Conservation (phyloP, 1,140 invertebrate species). For the Trachelipus rathkii region DNA sequence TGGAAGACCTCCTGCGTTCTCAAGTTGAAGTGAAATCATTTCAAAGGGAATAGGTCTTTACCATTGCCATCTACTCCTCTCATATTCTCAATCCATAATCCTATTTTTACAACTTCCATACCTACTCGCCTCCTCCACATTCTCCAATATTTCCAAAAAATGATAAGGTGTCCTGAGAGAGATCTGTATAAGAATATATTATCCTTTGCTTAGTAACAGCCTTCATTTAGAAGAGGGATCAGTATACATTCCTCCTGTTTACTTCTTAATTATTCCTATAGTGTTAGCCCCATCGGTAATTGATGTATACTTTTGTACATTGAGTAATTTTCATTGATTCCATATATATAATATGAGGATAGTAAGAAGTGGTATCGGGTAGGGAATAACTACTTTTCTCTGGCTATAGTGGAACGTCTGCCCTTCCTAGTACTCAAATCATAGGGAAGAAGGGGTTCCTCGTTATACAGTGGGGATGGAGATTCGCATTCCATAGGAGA, state of each 20-base stretch:
- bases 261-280: too few relatives aligned
- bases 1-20: neutral
- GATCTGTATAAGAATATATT: neutral
- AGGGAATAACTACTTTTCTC: too few relatives aligned
- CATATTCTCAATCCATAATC: too few relatives aligned
- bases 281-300: neutral
- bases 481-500: neutral
- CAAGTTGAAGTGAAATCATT: neutral
- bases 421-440: neutral
- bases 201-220: neutral
- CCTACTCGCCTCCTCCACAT: neutral
- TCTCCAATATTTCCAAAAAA: neutral
- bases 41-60: neutral
- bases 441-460: neutral
- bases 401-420: neutral
- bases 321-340: neutral
- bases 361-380: too few relatives aligned
- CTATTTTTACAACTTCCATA: neutral
- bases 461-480: neutral
- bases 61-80: neutral
- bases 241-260: neutral
- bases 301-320: too few relatives aligned
- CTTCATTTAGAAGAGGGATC: neutral
- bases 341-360: too few relatives aligned
- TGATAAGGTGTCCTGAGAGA: neutral